Evolutionary conservation across 1,140 invertebrate species (phyloP), one percentile per base, ranked within the genome.

Genomic region (Drosophila biarmipes): DNA sequence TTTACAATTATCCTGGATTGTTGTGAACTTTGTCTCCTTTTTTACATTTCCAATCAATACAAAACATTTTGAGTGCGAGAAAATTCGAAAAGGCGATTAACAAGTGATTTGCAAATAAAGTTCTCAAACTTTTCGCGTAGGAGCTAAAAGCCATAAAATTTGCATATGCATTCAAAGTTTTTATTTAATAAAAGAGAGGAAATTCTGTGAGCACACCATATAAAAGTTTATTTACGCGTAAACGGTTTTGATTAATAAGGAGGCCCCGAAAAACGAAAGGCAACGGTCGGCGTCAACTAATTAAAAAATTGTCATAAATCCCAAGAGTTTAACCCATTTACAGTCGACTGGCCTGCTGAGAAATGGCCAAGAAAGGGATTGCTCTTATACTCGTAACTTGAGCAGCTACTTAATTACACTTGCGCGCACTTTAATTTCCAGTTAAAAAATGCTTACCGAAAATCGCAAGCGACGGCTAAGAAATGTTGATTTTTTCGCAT

Each of bases 221-320:
- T 34, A 55, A 69, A 53, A 35, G 12, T 61, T 46, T 61, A 56
- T 80, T 75, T 56, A 74, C 48, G 68, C 66, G 51, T 54, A 64
- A 77, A 73, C 63, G 42, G 59, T 61, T 73, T 55, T 55, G 59
- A 63, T 79, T 84, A 62, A 61, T 59, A 51, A 17, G 38, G 35
- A 38, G 54, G 55, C 42, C 37, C 34, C 15, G n/a, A 42, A 38
- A 46, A 43, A 34, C 12, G 24, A 38, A 15, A 6, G 29, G 17
- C 38, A 35, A 27, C 21, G 40, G 56, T n/a, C 49, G 61, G 21
- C 34, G 37, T 72, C 55, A 68, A 58, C 64, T 86, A 89, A 86
- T 86, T 86, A 87, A 87, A 69, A 86, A 86, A 89, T 87, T 89
- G 79, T 89, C 78, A 89, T 84, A 87, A 87, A 73, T 87, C 82